Evolutionary conservation across 1,140 invertebrate genomes (phyloP).

Genomic region (Triops cancriformis): DNA sequence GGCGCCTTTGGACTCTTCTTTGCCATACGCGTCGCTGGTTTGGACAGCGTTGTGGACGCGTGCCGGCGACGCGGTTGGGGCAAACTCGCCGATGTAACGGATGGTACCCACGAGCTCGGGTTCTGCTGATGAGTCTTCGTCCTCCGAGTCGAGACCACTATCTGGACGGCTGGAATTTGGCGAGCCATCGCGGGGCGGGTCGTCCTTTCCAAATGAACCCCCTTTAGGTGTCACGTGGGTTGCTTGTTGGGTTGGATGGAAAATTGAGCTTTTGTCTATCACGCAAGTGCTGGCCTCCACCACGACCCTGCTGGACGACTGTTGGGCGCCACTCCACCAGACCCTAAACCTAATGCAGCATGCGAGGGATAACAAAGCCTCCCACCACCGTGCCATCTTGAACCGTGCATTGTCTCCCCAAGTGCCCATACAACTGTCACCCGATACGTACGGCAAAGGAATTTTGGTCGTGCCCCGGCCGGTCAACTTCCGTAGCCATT

Average conservation of each 20-base stretch:
- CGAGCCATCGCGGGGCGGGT: not conserved
- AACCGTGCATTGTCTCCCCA: not conserved
- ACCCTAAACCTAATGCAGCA: slow-evolving; percentile 1
- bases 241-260: not conserved
- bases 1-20: not conserved
- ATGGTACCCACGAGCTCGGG: not conserved
- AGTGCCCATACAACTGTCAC: not conserved
- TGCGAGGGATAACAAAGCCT: not conserved
- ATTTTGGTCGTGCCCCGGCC: slow-evolving; percentile 29
- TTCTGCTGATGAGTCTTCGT: not conserved
- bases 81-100: not conserved
- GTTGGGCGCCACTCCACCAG: not conserved
- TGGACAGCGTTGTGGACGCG: not conserved
- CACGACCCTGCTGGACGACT: not conserved
- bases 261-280: not conserved
- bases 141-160: not conserved
- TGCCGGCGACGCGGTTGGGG: not conserved
- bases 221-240: not conserved
- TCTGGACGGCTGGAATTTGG: not conserved
- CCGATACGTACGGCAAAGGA: slow-evolving; percentile 27
- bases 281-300: not conserved
- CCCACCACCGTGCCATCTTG: not conserved
- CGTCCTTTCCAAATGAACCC: not conserved
- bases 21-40: not conserved
- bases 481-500: slow-evolving; percentile 52